phyloP scores from a whole-genome alignment of 2,113 vertebrate species.

The Malaclemys terrapin region DNA sequence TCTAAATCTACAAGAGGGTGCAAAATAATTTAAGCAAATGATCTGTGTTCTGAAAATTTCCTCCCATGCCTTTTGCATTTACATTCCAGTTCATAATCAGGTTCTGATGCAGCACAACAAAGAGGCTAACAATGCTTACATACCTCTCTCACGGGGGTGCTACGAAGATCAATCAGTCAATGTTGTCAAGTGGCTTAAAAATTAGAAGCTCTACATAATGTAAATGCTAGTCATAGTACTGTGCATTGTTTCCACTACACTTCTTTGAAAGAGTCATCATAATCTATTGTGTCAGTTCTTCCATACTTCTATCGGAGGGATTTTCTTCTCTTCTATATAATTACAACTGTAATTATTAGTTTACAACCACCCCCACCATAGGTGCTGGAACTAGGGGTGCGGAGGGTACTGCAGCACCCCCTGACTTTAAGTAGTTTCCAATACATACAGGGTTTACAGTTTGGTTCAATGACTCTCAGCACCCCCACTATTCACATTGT shows the following conservation, averaged over 20 bases:
- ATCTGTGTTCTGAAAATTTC: neutral
- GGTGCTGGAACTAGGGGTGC: too few relatives aligned
- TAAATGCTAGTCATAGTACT: neutral
- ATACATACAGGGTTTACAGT: too few relatives aligned
- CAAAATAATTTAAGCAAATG: neutral
- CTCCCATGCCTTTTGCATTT: neutral
- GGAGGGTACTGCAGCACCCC: too few relatives aligned
- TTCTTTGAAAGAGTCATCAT: conserved; percentile 19
- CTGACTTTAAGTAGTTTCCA: too few relatives aligned
- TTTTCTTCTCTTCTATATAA: neutral
- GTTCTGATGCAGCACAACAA: conserved; percentile 26
- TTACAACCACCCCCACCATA: neutral
- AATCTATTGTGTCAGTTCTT: neutral
- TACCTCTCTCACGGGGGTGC: neutral
- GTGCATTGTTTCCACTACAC: neutral
- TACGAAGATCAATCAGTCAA: neutral
- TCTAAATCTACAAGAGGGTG: neutral
- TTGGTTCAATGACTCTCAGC: too few relatives aligned
- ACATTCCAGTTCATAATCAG: conserved; percentile 19
- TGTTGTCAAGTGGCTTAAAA: neutral
- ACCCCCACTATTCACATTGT: too few relatives aligned
- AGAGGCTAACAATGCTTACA: neutral
- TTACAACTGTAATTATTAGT: neutral
- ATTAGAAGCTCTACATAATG: neutral
- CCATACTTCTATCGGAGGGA: neutral